Evolutionary conservation across 2,888 invertebrate species (phyloP), one percentile per base, ranked within the genome.

Genomic region (Leucozona laternaria): DNA sequence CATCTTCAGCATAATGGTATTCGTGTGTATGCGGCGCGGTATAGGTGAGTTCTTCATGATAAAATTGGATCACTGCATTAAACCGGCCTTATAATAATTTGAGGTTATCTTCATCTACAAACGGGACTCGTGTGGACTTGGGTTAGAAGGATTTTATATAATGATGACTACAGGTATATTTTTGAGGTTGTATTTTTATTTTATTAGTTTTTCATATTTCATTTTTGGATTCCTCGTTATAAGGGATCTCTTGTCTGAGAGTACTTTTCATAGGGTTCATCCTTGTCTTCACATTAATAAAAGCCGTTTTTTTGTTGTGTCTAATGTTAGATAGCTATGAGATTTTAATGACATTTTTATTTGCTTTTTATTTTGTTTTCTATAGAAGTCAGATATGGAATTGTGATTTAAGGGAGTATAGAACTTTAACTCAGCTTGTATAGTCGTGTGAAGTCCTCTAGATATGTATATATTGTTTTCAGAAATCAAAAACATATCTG

Each of bases 1-100:
- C 75, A 66, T 76, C 60, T 31, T 45, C 57, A 55, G 13, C 17
- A 60, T 83, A 57, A 78, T 76, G 57, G 43, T 13, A 62, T 43
- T 76, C 17, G 20, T 50, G 62, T n/a, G 8, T 22, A 6, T 50
- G 20, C 25, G 45, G 28, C 15, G 15, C 66, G 10, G n/a, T n/a
- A n/a, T n/a, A 34, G 78, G 40, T n/a, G n/a, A 25, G 28, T n/a
- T 66, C 20, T 8, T 68, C 28, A 17, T 53, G 17, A 37, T 37
- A 13, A 17, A 40, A 25, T n/a, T n/a, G 25, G 53, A 6, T 37
- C 37, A 53, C 68, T 37, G 22, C 53, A 68, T 53, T 25, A 37
- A 34, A 53, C n/a, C 0, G n/a, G 50, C 50, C 68, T 22, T 37
- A 68, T 50, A 48, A 45, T 64, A 31, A 20, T 48, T 20, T 66